phyloP scores from a whole-genome alignment of 2,797 vertebrate species.

The Gallinago nigripennis region DNA sequence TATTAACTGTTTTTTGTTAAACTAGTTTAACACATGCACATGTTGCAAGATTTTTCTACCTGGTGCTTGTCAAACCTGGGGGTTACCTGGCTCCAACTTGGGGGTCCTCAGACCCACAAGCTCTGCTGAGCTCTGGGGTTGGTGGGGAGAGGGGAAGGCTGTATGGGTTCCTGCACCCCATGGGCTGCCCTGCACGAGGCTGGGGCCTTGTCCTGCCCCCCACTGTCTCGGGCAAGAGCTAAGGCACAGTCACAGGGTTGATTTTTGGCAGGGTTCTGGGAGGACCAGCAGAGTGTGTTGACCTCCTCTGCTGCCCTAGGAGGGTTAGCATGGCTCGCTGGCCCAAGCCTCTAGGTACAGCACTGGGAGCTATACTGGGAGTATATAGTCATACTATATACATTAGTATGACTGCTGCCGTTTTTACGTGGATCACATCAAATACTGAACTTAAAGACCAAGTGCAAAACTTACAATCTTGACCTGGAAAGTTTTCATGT shows the following conservation, averaged over 20 bases:
- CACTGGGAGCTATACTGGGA: not conserved
- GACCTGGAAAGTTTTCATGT: not conserved
- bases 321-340: not conserved
- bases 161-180: not conserved
- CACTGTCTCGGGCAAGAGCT: rapidly evolving
- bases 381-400: too few relatives aligned
- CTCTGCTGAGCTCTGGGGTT: not conserved
- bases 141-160: not conserved
- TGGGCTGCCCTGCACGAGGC: not conserved
- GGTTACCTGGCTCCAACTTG: not conserved
- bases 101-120: not conserved
- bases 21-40: not conserved
- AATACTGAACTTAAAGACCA: not conserved
- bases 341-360: not conserved
- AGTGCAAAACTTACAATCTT: not conserved
- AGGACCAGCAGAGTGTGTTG: rapidly evolving
- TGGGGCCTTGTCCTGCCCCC: not conserved
- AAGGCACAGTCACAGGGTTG: rapidly evolving
- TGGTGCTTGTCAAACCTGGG: not conserved
- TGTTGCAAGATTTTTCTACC: not conserved
- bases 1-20: not conserved
- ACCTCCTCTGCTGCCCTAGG: not conserved
- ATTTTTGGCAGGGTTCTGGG: not conserved
- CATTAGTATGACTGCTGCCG: not conserved
- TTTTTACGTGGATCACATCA: not conserved